Percentiles rank a stretch among this genome's conserved stretches.
phyloP scores from a whole-genome alignment of 2,797 vertebrate genomes.

The Bothrops alternatus region DNA sequence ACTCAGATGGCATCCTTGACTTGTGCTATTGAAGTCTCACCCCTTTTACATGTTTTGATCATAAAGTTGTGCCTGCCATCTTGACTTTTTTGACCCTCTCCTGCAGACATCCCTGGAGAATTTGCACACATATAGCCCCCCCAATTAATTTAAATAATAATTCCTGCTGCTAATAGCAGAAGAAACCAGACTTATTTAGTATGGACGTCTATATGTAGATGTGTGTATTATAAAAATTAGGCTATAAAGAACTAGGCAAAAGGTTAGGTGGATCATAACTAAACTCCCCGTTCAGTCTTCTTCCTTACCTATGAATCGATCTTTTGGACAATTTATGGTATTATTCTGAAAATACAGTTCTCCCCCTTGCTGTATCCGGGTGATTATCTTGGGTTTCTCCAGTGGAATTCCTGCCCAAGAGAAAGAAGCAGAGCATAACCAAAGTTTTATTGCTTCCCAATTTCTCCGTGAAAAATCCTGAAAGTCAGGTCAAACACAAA shows the following conservation, averaged over 20 bases:
- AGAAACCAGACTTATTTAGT: not conserved
- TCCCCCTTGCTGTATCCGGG: not conserved
- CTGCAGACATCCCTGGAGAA: not conserved
- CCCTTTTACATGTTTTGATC: not conserved
- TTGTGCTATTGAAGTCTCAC: not conserved
- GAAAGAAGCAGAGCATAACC: not conserved
- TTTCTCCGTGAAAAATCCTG: not conserved
- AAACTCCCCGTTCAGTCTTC: no score
- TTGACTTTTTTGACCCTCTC: not conserved
- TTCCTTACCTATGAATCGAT: not conserved
- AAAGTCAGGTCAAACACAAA: not conserved
- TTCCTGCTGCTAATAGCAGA: not conserved
- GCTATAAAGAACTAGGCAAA: not conserved
- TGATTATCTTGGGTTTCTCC: not conserved
- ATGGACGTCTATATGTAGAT: not conserved
- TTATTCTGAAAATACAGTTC: not conserved
- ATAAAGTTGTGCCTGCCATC: no score
- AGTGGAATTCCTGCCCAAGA: not conserved
- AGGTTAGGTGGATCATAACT: not conserved
- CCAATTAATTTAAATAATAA: not conserved
- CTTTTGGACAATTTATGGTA: not conserved
- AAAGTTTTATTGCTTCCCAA: not conserved
- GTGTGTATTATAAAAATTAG: not conserved
- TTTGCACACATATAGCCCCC: not conserved
- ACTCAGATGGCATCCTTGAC: not conserved